Evolutionary conservation across 2,797 vertebrate species (phyloP).

Genomic region (Acrossocheilus wenchowensis): DNA sequence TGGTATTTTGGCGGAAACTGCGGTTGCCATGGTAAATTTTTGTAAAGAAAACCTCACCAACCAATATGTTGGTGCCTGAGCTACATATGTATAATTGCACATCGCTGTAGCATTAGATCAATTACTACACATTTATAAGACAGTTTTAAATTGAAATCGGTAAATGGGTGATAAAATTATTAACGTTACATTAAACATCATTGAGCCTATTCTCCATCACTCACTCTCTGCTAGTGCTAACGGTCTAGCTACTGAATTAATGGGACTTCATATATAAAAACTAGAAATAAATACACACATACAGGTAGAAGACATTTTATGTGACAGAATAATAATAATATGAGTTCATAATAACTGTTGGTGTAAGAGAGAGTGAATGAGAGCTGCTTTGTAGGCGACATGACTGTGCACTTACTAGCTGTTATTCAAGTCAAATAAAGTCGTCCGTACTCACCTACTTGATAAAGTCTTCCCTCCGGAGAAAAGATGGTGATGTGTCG

Average conservation of each 20-base stretch:
- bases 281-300: neutral
- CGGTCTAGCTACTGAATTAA: neutral
- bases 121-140: neutral
- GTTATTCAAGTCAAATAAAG: neutral
- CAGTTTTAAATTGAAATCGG: no score
- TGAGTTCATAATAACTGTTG: no score
- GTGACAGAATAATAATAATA: neutral
- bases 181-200: neutral
- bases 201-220: neutral
- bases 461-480: constrained; percentile 93
- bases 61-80: no score
- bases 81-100: neutral
- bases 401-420: constrained; percentile 76
- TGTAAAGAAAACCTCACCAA: neutral
- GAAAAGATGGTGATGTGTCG: constrained; percentile 97
- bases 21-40: neutral
- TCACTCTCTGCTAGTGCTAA: neutral
- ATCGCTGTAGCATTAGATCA: neutral
- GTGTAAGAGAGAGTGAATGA: neutral
- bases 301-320: neutral
- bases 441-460: constrained; percentile 88
- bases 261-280: neutral
- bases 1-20: neutral
- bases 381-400: constrained; percentile 61
- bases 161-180: neutral